phyloP scores from a whole-genome alignment of 2,888 invertebrate genomes.

The Drosophila percnosoma region DNA sequence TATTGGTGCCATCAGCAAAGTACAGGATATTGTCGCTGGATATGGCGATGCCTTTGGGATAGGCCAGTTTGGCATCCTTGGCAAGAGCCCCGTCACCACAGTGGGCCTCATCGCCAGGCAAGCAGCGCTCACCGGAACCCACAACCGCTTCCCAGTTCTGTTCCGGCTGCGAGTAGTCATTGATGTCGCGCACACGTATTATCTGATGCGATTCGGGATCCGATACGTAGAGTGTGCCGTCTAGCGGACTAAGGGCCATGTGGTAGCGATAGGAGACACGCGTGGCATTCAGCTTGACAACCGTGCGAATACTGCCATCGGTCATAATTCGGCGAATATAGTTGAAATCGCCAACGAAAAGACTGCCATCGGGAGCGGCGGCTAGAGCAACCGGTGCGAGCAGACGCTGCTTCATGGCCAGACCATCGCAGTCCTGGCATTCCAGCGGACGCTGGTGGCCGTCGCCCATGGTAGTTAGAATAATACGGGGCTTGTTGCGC shows the following conservation, averaged over 20 bases:
- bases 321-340: constrained; percentile 94
- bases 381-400: constrained; percentile 97
- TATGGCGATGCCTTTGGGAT: constrained; percentile 98
- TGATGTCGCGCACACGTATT: constrained; percentile 92
- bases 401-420: constrained; percentile 92
- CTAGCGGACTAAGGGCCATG: constrained; percentile 97
- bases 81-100: constrained; percentile 98
- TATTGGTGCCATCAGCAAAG: constrained; percentile 98
- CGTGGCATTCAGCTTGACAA: constrained; percentile 90
- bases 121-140: constrained; percentile 96
- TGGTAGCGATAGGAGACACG: constrained; percentile 98
- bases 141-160: constrained; percentile 98
- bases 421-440: constrained; percentile 92
- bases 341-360: constrained; percentile 98
- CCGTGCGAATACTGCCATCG: constrained; percentile 88
- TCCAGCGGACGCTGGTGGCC: constrained; percentile 95
- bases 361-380: constrained; percentile 95
- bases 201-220: constrained; percentile 98
- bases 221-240: constrained; percentile 97
- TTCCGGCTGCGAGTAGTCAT: constrained; percentile 93
- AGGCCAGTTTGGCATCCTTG: constrained; percentile 96
- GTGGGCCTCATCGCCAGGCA: constrained; percentile 96
- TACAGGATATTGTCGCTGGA: constrained; percentile 96
- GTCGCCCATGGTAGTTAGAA: constrained; percentile 96
- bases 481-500: constrained; percentile 95